These are phyloP conservation scores for Molossus molossus DNA, from an alignment of 2,797 vertebrate species.

Conservation along the genomic window DNA sequence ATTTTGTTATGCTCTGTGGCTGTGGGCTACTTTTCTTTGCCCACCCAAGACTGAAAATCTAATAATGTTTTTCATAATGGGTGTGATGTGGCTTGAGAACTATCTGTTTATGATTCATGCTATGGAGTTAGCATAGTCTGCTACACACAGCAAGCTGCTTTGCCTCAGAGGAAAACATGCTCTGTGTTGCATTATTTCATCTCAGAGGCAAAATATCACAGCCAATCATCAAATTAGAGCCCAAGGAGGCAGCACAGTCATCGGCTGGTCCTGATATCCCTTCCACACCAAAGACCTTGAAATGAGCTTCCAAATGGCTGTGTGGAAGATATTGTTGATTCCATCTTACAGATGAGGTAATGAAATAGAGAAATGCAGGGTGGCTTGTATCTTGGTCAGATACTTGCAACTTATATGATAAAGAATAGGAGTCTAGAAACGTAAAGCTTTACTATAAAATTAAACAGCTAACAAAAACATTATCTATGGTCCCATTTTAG, in stretches of 20 bases:
- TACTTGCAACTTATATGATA: background rate
- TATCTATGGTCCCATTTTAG: background rate
- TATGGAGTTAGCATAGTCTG: conserved; percentile 39
- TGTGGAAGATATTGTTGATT: background rate
- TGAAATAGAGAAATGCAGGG: background rate
- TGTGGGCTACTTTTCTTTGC: conserved; percentile 70
- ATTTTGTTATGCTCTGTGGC: conserved; percentile 69
- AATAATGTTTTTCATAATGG: conserved; percentile 74
- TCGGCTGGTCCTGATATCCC: background rate
- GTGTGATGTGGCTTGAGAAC: conserved; percentile 71
- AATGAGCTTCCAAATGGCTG: background rate
- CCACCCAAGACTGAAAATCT: conserved; percentile 72
- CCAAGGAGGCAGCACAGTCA: background rate
- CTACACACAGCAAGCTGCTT: conserved; percentile 48
- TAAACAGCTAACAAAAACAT: conserved; percentile 17
- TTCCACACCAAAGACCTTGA: conserved; percentile 8
- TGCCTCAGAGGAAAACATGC: conserved; percentile 63
- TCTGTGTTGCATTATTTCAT: conserved; percentile 61
- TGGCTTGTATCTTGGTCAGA: background rate
- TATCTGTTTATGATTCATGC: conserved; percentile 76
- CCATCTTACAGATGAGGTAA: background rate
- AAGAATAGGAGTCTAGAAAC: background rate
- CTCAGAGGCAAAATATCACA: conserved; percentile 47
- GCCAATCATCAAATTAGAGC: background rate
- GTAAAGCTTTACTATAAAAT: conserved; percentile 27